Evolutionary conservation across 2,797 vertebrate genomes (phyloP).

Genomic region (Chloroceryle inda): DNA sequence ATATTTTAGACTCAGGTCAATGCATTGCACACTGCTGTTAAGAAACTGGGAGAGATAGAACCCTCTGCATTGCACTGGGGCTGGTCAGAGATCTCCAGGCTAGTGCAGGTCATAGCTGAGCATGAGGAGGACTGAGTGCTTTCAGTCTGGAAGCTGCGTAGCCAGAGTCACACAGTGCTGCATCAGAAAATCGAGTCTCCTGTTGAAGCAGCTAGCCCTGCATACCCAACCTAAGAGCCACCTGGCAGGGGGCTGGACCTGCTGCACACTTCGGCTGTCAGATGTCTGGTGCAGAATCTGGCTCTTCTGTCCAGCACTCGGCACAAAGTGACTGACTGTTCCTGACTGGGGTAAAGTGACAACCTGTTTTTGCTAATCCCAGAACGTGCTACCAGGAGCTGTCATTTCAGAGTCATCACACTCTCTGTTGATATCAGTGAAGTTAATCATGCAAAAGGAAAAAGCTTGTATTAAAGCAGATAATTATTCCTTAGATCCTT

Average conservation of each 20-base stretch:
- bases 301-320: conserved; percentile 1
- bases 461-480: conserved; percentile 55
- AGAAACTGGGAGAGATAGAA: not conserved
- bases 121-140: fast-evolving
- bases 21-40: not conserved
- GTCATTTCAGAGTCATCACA: conserved; percentile 58
- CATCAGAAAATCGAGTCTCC: not conserved
- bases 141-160: not conserved
- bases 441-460: conserved; percentile 61
- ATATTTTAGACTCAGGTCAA: not conserved
- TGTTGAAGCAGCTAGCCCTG: not conserved
- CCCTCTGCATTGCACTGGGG: not conserved
- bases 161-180: not conserved
- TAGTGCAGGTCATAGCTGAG: not conserved
- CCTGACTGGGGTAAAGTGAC: conserved; percentile 31
- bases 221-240: not conserved
- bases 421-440: conserved; percentile 55
- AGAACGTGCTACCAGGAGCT: conserved; percentile 58
- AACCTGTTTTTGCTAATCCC: conserved; percentile 61
- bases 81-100: not conserved
- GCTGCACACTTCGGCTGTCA: not conserved
- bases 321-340: not conserved
- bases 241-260: conserved; percentile 1
- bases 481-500: conserved; percentile 58
- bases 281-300: not conserved